Conservation (phyloP, 2,888 invertebrate genomes). For the Nomada goodeniana region DNA sequence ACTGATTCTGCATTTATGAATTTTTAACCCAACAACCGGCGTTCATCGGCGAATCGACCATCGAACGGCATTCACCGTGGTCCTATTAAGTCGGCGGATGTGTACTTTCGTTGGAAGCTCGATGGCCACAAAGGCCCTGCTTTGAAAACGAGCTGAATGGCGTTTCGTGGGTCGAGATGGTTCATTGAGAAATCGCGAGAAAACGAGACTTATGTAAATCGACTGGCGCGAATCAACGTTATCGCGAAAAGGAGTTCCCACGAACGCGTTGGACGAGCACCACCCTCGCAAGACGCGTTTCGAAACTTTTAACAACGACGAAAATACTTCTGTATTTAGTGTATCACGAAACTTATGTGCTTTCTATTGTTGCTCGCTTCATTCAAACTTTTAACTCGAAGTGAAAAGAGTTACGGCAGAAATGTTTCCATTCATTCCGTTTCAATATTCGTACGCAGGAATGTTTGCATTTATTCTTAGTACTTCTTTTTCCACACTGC, state of each 20-base stretch:
- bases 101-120: slow-evolving; percentile 23
- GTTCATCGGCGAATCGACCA: slow-evolving; percentile 18
- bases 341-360: no score
- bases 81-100: slow-evolving; percentile 34
- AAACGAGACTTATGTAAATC: slow-evolving; percentile 22
- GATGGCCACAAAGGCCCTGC: neutral
- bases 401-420: no score
- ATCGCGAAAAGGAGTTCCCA: neutral
- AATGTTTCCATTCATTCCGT: no score
- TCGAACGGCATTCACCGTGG: slow-evolving; percentile 8
- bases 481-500: no score
- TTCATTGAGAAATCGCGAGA: slow-evolving; percentile 24
- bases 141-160: slow-evolving; percentile 11
- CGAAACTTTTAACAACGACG: neutral
- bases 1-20: slow-evolving; percentile 37
- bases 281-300: neutral
- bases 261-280: neutral
- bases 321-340: no score
- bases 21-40: slow-evolving; percentile 13
- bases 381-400: no score
- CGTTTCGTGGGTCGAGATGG: slow-evolving; percentile 18
- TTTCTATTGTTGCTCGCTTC: no score
- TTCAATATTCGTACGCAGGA: no score
- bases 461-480: no score
- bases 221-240: slow-evolving; percentile 5